A percentile compares a stretch with the other conserved stretches of the same genome.
Conservation (phyloP, 2,888 invertebrate species). For the Sphaerophoria rueppellii region DNA sequence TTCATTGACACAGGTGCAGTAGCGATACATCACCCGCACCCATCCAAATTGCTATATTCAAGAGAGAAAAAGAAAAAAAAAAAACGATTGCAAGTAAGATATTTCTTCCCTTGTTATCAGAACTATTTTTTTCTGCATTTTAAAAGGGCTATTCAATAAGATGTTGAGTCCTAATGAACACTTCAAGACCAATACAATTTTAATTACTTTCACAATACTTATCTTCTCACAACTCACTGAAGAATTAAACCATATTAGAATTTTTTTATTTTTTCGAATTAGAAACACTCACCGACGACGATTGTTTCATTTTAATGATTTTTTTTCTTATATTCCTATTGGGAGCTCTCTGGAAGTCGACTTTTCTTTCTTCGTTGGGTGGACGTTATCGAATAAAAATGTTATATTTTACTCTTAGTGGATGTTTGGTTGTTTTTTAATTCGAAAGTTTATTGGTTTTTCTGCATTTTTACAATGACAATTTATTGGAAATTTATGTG, state of each 20-base stretch:
- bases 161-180: not conserved
- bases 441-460: slow-evolving; percentile 17
- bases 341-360: slow-evolving; percentile 6
- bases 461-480: slow-evolving; percentile 24
- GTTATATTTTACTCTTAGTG: not conserved
- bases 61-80: not conserved
- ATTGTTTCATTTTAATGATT: slow-evolving; percentile 70
- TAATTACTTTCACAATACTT: slow-evolving; percentile 3
- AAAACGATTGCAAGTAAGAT: slow-evolving; percentile 20
- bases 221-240: slow-evolving; percentile 23
- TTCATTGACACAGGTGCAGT: slow-evolving; percentile 69
- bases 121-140: slow-evolving; percentile 34
- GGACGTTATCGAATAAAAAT: not conserved
- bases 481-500: slow-evolving; percentile 51
- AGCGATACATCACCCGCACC: slow-evolving; percentile 12
- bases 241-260: slow-evolving; percentile 24
- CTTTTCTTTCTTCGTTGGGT: slow-evolving; percentile 23
- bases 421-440: slow-evolving; percentile 12
- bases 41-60: slow-evolving; percentile 3
- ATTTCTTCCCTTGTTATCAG: slow-evolving; percentile 48
- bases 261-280: slow-evolving; percentile 8
- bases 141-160: not conserved
- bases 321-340: slow-evolving; percentile 42
- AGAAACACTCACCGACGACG: slow-evolving; percentile 66
- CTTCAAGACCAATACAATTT: not conserved